phyloP scores from a whole-genome alignment of 2,797 vertebrate genomes.

The Sebastes variabilis region DNA sequence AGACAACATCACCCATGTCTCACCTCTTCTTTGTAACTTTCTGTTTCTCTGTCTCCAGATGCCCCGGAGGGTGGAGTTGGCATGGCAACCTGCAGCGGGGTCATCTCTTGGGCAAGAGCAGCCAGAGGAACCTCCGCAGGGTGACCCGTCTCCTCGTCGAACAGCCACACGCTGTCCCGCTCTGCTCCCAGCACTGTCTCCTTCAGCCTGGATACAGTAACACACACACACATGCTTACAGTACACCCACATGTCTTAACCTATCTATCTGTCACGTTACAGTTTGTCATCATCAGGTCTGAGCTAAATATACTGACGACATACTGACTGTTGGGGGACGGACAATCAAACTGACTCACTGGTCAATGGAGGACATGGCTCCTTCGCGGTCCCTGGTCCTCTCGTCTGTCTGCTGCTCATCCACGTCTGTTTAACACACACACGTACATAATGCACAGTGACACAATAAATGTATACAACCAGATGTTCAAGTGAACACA shows the following conservation, averaged over 20 bases:
- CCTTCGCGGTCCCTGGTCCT: constrained; percentile 36
- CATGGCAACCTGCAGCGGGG: constrained; percentile 66
- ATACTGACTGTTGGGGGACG: not conserved
- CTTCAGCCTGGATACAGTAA: constrained; percentile 63
- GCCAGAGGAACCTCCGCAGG: constrained; percentile 26
- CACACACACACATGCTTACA: not conserved
- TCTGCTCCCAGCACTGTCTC: constrained; percentile 46
- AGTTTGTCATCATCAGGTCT: not conserved
- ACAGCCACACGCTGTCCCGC: constrained; percentile 46
- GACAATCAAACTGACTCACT: constrained; percentile 57
- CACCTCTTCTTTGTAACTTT: constrained; percentile 39
- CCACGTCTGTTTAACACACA: constrained; percentile 50
- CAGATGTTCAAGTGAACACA: not conserved
- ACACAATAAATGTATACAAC: not conserved
- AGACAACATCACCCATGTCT: not conserved
- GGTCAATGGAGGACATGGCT: constrained; percentile 58
- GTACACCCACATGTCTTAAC: not conserved
- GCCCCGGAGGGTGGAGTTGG: constrained; percentile 30
- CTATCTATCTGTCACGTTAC: not conserved
- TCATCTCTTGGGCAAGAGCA: constrained; percentile 68
- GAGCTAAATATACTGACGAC: not conserved
- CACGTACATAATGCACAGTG: not conserved
- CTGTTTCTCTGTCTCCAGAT: not conserved
- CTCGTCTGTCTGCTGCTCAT: constrained; percentile 36
- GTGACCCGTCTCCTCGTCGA: constrained; percentile 52